Evolutionary conservation across 2,888 invertebrate genomes (phyloP).

Genomic region (Pollenia amentaria): DNA sequence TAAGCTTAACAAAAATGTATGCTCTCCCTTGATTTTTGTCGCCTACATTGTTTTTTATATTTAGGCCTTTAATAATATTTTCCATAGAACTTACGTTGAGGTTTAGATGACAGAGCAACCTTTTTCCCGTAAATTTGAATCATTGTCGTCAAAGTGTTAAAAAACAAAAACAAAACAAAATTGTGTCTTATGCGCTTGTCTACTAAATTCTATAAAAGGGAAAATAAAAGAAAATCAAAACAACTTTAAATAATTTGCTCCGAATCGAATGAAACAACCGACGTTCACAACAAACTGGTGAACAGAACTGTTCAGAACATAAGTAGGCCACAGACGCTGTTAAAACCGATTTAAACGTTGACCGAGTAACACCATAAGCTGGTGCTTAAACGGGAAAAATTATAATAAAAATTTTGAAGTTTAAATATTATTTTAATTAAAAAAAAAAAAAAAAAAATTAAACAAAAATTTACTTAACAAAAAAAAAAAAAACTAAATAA

Average conservation of each 20-base stretch:
- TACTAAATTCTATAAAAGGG: conserved; percentile 11
- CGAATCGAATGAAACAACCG: conserved; percentile 25
- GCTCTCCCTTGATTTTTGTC: too few relatives aligned
- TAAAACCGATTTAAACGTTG: conserved; percentile 70
- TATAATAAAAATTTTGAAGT: neutral
- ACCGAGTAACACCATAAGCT: conserved; percentile 68
- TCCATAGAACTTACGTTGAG: too few relatives aligned
- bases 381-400: conserved; percentile 24
- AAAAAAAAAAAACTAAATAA: conserved; percentile 22
- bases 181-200: conserved; percentile 69
- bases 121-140: neutral
- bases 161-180: conserved; percentile 38
- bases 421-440: conserved; percentile 1
- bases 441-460: conserved; percentile 18
- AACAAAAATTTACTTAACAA: conserved; percentile 8
- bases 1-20: too few relatives aligned
- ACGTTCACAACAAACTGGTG: conserved; percentile 50
- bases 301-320: conserved; percentile 26
- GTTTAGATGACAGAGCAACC: too few relatives aligned
- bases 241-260: conserved; percentile 49
- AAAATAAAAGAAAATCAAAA: conserved; percentile 41
- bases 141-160: conserved; percentile 20
- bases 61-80: too few relatives aligned
- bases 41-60: too few relatives aligned
- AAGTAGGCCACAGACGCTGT: conserved; percentile 66